A percentile compares a stretch with the other conserved stretches of the same genome.
phyloP scores from a whole-genome alignment of 2,797 vertebrate genomes.

The Capromys pilorides region DNA sequence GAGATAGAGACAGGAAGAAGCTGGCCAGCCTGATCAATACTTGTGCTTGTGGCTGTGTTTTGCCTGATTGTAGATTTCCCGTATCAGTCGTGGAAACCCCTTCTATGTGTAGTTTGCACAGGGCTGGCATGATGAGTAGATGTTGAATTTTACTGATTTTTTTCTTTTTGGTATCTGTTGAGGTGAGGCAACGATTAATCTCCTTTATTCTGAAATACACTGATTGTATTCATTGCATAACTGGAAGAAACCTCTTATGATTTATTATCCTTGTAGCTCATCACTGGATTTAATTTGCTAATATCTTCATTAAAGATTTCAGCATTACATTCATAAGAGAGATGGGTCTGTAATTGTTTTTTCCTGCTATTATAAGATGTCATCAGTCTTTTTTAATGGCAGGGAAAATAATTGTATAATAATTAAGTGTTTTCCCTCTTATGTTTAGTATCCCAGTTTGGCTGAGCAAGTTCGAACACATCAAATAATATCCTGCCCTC shows the following conservation, averaged over 20 bases:
- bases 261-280: constrained; percentile 3
- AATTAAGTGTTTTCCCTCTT: constrained; percentile 54
- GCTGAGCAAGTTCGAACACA: constrained; percentile 41
- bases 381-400: constrained; percentile 51
- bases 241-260: background rate
- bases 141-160: constrained; percentile 27
- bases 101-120: background rate
- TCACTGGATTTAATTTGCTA: constrained; percentile 43
- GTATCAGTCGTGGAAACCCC: background rate
- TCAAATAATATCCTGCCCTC: background rate
- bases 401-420: constrained; percentile 61
- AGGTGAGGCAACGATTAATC: constrained; percentile 5
- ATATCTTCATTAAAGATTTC: constrained; percentile 54
- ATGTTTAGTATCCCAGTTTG: constrained; percentile 43
- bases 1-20: background rate
- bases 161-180: constrained; percentile 13
- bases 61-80: background rate
- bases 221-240: background rate
- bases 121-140: background rate
- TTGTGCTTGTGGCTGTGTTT: background rate
- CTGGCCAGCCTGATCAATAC: background rate
- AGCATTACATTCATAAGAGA: background rate
- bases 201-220: background rate
- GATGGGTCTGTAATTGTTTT: constrained; percentile 47
- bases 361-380: constrained; percentile 45